Evolutionary conservation across 1,140 invertebrate genomes (phyloP).

Genomic region (Aphidius ervi): DNA sequence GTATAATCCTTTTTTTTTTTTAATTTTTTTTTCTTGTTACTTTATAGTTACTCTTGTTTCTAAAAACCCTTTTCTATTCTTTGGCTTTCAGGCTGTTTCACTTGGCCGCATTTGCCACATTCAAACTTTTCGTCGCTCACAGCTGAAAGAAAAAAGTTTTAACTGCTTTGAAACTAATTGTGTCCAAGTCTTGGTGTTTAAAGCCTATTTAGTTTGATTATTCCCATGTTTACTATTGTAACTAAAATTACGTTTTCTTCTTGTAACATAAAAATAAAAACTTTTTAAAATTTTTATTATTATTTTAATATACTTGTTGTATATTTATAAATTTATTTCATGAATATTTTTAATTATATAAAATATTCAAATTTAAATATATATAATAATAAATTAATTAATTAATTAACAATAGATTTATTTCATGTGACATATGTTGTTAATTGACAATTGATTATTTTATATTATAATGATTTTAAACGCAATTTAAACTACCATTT

Average conservation of each 20-base stretch:
- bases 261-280: too few relatives aligned
- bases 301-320: too few relatives aligned
- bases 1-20: neutral
- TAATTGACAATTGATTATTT: too few relatives aligned
- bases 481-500: too few relatives aligned
- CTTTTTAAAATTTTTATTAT: too few relatives aligned
- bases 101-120: conserved; percentile 1
- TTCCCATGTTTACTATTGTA: neutral
- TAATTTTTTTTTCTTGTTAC: neutral
- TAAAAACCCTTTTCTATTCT: neutral
- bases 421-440: too few relatives aligned
- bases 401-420: too few relatives aligned
- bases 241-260: neutral
- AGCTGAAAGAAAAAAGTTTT: conserved; percentile 15
- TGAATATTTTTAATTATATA: too few relatives aligned
- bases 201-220: conserved; percentile 8
- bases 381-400: too few relatives aligned
- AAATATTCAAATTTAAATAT: too few relatives aligned
- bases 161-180: conserved; percentile 15
- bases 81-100: neutral
- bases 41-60: neutral
- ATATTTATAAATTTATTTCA: too few relatives aligned
- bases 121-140: conserved; percentile 13
- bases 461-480: too few relatives aligned
- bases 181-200: neutral